phyloP scores from a whole-genome alignment of 2,888 invertebrate species.

The Hofmannophila pseudospretella region DNA sequence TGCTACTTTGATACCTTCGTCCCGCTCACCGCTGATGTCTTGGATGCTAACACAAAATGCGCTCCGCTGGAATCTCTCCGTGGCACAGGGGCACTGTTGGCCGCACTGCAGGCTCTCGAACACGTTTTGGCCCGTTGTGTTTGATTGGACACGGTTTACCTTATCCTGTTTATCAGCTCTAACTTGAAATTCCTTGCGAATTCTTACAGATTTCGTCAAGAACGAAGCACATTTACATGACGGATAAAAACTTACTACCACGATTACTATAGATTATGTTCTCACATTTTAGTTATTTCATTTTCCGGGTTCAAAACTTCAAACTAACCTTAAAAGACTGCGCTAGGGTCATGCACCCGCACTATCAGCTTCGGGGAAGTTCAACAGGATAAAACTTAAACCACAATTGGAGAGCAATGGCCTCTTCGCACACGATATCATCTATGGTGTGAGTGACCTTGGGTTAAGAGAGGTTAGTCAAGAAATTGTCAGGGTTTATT shows the following conservation, averaged over 20 bases:
- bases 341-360: background rate
- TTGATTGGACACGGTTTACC: conserved; percentile 22
- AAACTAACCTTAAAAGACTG: background rate
- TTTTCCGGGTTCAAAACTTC: too few species aligned
- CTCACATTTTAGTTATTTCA: too few species aligned
- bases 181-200: too few species aligned
- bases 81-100: conserved; percentile 18
- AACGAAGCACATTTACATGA: too few species aligned
- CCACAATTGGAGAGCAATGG: background rate
- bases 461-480: too few species aligned
- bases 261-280: too few species aligned
- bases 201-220: too few species aligned
- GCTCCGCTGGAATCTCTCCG: background rate
- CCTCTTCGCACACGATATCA: background rate
- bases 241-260: too few species aligned
- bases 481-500: too few species aligned
- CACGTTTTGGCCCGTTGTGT: conserved; percentile 30
- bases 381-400: background rate
- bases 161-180: conserved; percentile 2
- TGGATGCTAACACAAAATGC: background rate
- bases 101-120: conserved; percentile 38
- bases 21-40: too few species aligned
- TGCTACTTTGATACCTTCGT: too few species aligned
- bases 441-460: background rate
- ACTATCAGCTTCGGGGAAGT: background rate